These are phyloP conservation scores for Eidolon helvum DNA, from an alignment of 2,113 vertebrate species.

Conservation along the genomic window DNA sequence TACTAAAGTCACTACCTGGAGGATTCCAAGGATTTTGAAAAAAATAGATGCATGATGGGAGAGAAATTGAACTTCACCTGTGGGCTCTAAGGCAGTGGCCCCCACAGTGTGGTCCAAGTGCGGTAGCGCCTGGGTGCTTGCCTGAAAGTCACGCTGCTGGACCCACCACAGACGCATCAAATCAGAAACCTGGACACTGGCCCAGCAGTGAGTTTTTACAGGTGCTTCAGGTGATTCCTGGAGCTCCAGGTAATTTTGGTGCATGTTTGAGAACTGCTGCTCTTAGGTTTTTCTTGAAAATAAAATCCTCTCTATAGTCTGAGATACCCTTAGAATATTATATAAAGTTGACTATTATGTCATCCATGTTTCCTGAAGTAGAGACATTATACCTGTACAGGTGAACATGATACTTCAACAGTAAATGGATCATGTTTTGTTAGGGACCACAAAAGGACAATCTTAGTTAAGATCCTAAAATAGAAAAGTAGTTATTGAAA, in stretches of 20 bases:
- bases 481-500: neutral
- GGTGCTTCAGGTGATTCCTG: neutral
- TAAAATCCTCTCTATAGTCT: neutral
- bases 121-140: rapidly evolving
- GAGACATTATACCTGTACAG: neutral
- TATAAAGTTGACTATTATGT: neutral
- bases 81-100: rapidly evolving
- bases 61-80: too few species aligned
- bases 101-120: neutral
- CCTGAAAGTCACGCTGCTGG: too few species aligned
- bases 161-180: rapidly evolving
- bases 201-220: neutral
- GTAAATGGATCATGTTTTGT: neutral
- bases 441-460: neutral
- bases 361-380: neutral
- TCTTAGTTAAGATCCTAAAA: neutral
- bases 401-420: neutral
- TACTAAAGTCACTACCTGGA: neutral
- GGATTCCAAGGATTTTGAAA: neutral
- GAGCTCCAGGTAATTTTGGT: neutral
- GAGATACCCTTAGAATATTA: neutral
- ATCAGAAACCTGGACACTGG: too few species aligned
- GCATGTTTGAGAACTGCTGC: neutral
- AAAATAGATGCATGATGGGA: neutral
- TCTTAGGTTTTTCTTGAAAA: neutral